Evolutionary conservation across 2,113 vertebrate genomes (phyloP).

Genomic region (Paradisaea rubra): DNA sequence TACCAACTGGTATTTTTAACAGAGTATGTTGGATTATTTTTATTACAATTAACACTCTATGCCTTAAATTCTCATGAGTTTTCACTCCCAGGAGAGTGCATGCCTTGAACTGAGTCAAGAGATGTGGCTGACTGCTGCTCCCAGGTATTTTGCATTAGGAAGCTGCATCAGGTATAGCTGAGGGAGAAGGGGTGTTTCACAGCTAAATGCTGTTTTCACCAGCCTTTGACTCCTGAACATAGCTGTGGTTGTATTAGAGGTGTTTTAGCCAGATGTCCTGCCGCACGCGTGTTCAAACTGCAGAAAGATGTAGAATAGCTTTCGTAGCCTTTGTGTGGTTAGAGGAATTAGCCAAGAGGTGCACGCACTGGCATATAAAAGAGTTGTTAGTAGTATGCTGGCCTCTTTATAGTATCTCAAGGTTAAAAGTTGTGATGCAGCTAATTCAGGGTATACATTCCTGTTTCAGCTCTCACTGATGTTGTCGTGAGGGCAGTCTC

Average conservation of each 20-base stretch:
- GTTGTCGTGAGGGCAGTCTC: neutral
- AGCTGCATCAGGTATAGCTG: neutral
- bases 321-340: neutral
- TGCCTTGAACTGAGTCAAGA: neutral
- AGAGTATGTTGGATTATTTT: neutral
- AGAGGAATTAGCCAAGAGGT: neutral
- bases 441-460: neutral
- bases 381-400: neutral
- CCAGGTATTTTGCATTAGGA: neutral
- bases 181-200: neutral
- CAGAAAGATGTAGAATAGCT: neutral
- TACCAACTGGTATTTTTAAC: neutral
- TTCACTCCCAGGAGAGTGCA: neutral
- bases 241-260: neutral
- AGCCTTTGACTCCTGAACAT: neutral
- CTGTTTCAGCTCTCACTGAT: neutral
- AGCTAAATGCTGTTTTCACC: neutral
- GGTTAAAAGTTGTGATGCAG: neutral
- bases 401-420: neutral
- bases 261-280: neutral
- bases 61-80: neutral
- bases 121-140: neutral
- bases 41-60: neutral
- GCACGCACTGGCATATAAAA: accelerated
- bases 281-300: neutral